A percentile compares a stretch with the other conserved stretches of the same genome.
Evolutionary conservation across 2,888 invertebrate species (phyloP).

Genomic region (Stenodema calcarata): DNA sequence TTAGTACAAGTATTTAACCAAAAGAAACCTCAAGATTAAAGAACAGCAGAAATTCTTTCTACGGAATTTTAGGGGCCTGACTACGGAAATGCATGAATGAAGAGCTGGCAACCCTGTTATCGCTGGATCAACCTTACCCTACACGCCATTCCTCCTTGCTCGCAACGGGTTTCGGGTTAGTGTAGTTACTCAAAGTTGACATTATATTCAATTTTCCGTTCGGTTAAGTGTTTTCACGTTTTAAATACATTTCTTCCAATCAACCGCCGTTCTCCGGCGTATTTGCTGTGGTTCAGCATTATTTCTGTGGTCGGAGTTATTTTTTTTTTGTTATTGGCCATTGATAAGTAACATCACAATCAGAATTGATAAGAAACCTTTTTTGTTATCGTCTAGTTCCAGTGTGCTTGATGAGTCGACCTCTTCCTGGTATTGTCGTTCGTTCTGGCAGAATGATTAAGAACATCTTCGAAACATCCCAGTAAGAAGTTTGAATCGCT

Average conservation of each 20-base stretch:
- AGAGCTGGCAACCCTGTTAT: too few species aligned
- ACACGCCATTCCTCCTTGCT: not conserved
- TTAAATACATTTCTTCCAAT: not conserved
- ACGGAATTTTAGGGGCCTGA: too few species aligned
- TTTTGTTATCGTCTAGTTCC: conserved; percentile 14
- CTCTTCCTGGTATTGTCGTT: not conserved
- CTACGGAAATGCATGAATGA: too few species aligned
- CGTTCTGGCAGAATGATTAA: not conserved
- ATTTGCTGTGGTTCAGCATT: not conserved
- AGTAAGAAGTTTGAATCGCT: not conserved
- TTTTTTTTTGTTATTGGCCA: not conserved
- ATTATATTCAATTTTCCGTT: not conserved
- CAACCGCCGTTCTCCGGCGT: not conserved
- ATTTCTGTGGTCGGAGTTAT: not conserved
- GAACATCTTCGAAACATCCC: not conserved
- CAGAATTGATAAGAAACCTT: conserved; percentile 3
- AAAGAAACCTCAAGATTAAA: too few species aligned
- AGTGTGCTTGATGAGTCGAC: conserved; percentile 15
- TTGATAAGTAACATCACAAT: conserved; percentile 15
- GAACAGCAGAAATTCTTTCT: too few species aligned
- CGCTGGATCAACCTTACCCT: too few species aligned
- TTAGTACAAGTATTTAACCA: too few species aligned
- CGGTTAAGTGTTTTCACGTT: not conserved
- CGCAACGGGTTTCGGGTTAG: not conserved
- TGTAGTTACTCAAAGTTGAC: not conserved